Evolutionary conservation across 1,140 invertebrate genomes (phyloP).

Genomic region (Ericerus pela): DNA sequence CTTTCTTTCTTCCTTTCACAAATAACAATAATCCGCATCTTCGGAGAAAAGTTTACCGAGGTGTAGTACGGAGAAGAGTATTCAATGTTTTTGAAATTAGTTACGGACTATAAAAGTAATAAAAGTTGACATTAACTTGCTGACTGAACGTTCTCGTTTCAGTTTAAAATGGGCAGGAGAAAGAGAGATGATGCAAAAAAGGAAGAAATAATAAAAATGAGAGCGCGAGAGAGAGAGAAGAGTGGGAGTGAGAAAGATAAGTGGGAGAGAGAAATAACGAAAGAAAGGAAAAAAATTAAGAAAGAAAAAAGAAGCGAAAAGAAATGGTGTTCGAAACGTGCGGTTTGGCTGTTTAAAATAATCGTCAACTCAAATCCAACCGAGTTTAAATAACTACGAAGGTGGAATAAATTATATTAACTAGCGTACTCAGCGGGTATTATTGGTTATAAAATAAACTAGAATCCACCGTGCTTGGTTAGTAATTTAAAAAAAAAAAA

Average conservation of each 20-base stretch:
- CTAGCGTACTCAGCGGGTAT: slow-evolving; percentile 11
- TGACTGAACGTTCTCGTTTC: neutral
- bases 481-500: slow-evolving; percentile 8
- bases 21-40: too few species aligned
- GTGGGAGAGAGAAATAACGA: too few species aligned
- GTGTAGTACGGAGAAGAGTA: neutral
- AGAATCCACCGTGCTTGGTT: slow-evolving; percentile 7
- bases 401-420: slow-evolving; percentile 12
- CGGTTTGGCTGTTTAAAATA: slow-evolving; percentile 11
- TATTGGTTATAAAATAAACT: slow-evolving; percentile 12
- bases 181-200: too few species aligned
- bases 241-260: too few species aligned
- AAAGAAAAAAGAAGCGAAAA: too few species aligned
- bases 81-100: neutral
- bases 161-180: too few species aligned
- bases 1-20: too few species aligned
- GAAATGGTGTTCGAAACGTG: slow-evolving; percentile 10
- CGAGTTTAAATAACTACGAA: slow-evolving; percentile 11
- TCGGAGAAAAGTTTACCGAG: neutral
- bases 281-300: too few species aligned
- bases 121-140: slow-evolving; percentile 4
- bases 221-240: too few species aligned
- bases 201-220: too few species aligned
- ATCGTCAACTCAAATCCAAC: slow-evolving; percentile 12
- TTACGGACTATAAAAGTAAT: neutral